Conservation (phyloP, 2,113 vertebrate species). For the Vanacampus margaritifer region DNA sequence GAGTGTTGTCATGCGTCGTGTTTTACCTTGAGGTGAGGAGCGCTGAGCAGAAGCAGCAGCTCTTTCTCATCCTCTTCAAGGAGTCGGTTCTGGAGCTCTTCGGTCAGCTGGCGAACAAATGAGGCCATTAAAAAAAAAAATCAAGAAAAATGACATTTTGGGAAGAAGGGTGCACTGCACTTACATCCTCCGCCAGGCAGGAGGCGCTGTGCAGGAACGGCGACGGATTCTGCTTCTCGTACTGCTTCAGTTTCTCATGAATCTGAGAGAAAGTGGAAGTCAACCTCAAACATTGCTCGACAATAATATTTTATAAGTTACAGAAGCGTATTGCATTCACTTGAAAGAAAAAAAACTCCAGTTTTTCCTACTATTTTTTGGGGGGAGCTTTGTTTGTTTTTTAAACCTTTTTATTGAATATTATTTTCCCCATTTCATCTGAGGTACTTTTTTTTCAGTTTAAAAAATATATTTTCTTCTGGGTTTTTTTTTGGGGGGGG, state of each 20-base stretch:
- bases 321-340: too few species aligned
- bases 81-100: constrained; percentile 83
- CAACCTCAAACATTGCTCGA: background rate
- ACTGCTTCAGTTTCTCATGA: constrained; percentile 88
- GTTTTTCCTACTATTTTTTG: too few species aligned
- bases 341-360: too few species aligned
- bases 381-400: too few species aligned
- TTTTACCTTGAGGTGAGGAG: constrained; percentile 87
- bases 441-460: too few species aligned
- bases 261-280: constrained; percentile 71
- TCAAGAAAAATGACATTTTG: background rate
- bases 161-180: constrained; percentile 45
- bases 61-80: constrained; percentile 83
- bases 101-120: constrained; percentile 77
- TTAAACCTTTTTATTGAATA: too few species aligned
- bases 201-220: constrained; percentile 87
- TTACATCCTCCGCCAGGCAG: constrained; percentile 88
- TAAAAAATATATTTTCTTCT: too few species aligned
- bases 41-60: constrained; percentile 83
- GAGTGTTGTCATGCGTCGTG: too few species aligned
- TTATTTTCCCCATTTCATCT: too few species aligned
- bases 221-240: constrained; percentile 83
- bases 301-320: too few species aligned
- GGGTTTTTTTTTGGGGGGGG: too few species aligned
- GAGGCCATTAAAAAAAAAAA: background rate